phyloP scores from a whole-genome alignment of 2,888 invertebrate species.

The Rhodophaea formosa region DNA sequence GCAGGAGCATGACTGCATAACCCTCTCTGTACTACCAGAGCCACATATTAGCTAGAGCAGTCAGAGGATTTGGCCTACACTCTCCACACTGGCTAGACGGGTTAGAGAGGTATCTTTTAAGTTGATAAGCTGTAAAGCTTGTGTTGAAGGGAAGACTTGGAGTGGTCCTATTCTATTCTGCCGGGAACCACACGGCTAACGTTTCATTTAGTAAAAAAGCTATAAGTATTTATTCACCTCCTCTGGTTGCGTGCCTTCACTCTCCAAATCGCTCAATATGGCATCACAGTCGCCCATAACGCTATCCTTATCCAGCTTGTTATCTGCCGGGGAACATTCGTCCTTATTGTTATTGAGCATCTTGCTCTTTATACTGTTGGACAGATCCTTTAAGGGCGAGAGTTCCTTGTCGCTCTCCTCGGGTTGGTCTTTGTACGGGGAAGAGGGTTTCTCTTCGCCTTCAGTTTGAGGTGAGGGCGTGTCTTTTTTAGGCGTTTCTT shows the following conservation, averaged over 20 bases:
- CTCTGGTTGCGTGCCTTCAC: constrained; percentile 92
- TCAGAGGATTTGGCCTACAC: too few relatives aligned
- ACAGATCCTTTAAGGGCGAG: constrained; percentile 61
- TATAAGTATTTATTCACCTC: too few relatives aligned
- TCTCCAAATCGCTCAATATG: constrained; percentile 90
- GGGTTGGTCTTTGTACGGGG: constrained; percentile 51
- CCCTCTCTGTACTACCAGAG: too few relatives aligned
- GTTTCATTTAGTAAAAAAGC: too few relatives aligned
- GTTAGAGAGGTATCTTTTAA: too few relatives aligned
- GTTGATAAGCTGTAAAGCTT: too few relatives aligned
- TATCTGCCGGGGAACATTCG: constrained; percentile 68
- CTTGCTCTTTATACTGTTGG: constrained; percentile 55
- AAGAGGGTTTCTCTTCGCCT: constrained; percentile 38
- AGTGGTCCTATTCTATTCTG: too few relatives aligned
- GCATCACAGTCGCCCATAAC: constrained; percentile 84
- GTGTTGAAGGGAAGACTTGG: too few relatives aligned
- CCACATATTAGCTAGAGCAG: too few relatives aligned
- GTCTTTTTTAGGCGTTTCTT: constrained; percentile 63
- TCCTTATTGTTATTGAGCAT: constrained; percentile 72
- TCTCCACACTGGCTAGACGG: too few relatives aligned
- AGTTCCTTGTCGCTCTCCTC: constrained; percentile 53
- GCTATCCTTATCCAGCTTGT: constrained; percentile 82
- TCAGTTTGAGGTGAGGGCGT: constrained; percentile 43
- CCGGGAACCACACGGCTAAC: too few relatives aligned
- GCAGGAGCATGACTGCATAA: too few relatives aligned